A percentile compares a stretch with the other conserved stretches of the same genome.
Evolutionary conservation across 2,797 vertebrate genomes (phyloP).

Genomic region (Cirrhinus molitorella): DNA sequence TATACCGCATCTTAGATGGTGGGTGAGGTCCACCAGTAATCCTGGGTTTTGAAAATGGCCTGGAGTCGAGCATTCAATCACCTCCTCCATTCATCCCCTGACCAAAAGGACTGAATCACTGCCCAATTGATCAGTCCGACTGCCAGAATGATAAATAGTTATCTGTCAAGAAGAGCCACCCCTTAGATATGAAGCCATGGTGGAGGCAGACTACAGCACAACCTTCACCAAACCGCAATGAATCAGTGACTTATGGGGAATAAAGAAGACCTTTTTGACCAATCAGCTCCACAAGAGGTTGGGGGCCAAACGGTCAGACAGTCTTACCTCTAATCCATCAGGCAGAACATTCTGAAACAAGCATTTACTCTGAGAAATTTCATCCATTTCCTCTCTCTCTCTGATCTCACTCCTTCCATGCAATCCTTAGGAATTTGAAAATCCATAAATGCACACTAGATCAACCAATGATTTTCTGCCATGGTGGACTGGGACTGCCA

Average conservation of each 20-base stretch:
- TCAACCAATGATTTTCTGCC: slow-evolving; percentile 52
- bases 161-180: slow-evolving; percentile 45
- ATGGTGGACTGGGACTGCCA: slow-evolving; percentile 14
- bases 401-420: slow-evolving; percentile 20
- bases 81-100: slow-evolving; percentile 32
- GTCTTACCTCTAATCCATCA: slow-evolving; percentile 45
- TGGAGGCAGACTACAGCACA: slow-evolving; percentile 29
- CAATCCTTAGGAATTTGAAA: slow-evolving; percentile 46
- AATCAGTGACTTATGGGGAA: slow-evolving; percentile 52
- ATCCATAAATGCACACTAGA: slow-evolving; percentile 48
- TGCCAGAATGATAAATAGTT: slow-evolving; percentile 41
- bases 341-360: slow-evolving; percentile 51
- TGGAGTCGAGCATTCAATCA: slow-evolving; percentile 36
- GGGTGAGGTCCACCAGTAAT: slow-evolving; percentile 25
- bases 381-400: slow-evolving; percentile 28
- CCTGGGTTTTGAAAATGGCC: slow-evolving; percentile 24
- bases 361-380: slow-evolving; percentile 42
- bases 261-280: slow-evolving; percentile 42
- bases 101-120: slow-evolving; percentile 39
- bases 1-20: slow-evolving; percentile 21
- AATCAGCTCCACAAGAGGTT: slow-evolving; percentile 39
- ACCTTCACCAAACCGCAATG: slow-evolving; percentile 41
- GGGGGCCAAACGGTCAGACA: slow-evolving; percentile 36
- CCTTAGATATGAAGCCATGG: slow-evolving; percentile 42
- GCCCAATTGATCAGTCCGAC: slow-evolving; percentile 45